Percentiles rank a stretch among this genome's conserved stretches.
phyloP scores from a whole-genome alignment of 2,797 vertebrate species.

The Mormyrus hasselquistii region DNA sequence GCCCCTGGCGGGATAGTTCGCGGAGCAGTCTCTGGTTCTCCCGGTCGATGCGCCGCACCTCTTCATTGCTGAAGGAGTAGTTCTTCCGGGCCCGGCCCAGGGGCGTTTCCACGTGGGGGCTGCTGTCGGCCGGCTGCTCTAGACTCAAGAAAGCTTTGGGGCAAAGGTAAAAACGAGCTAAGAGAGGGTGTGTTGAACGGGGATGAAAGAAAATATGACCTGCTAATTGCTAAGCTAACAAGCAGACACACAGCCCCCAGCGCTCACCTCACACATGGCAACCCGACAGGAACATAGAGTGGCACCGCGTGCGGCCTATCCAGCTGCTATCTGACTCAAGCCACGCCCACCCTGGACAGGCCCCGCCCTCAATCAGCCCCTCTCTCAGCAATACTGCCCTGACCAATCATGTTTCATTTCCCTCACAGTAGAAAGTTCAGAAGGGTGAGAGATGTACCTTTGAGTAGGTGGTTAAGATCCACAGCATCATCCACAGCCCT shows the following conservation, averaged over 20 bases:
- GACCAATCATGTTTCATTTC: background rate
- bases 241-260: background rate
- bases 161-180: background rate
- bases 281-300: background rate
- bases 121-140: conserved; percentile 60
- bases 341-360: background rate
- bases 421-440: background rate
- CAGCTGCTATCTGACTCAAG: background rate
- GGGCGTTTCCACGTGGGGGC: conserved; percentile 51
- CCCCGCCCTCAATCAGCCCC: background rate
- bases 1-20: conserved; percentile 68
- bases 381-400: background rate
- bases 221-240: background rate
- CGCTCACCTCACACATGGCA: background rate
- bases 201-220: background rate
- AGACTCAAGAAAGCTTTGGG: conserved; percentile 62
- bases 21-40: conserved; percentile 87
- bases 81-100: conserved; percentile 67
- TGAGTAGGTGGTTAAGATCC: conserved; percentile 69
- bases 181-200: background rate
- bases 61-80: conserved; percentile 79
- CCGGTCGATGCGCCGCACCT: conserved; percentile 76
- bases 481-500: conserved; percentile 63
- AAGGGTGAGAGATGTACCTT: conserved; percentile 54
- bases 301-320: background rate